Conservation (phyloP, 2,888 invertebrate genomes). For the Philaethria dido region DNA sequence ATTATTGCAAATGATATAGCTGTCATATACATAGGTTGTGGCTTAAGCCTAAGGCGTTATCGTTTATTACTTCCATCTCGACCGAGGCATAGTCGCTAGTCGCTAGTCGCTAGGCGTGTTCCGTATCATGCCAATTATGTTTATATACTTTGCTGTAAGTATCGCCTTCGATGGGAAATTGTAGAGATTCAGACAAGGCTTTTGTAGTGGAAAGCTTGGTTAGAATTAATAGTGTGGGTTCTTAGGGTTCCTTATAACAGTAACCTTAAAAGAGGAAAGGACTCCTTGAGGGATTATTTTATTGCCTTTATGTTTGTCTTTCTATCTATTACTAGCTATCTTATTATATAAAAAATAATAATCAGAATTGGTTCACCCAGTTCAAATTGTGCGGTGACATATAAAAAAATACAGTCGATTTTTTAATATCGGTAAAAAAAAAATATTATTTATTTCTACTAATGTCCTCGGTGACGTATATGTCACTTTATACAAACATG, state of each 20-base stretch:
- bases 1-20: not conserved
- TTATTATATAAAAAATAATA: too few species aligned
- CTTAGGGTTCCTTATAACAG: not conserved
- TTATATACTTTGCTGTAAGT: conserved; percentile 22
- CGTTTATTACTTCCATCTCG: conserved; percentile 27
- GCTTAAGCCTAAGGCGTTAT: conserved; percentile 7
- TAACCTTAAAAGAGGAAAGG: too few species aligned
- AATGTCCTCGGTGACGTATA: too few species aligned
- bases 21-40: not conserved
- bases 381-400: too few species aligned
- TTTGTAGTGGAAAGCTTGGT: not conserved
- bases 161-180: conserved; percentile 5
- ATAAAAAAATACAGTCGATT: too few species aligned
- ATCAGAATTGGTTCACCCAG: too few species aligned
- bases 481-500: too few species aligned
- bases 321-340: too few species aligned
- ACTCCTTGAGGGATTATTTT: too few species aligned
- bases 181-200: not conserved
- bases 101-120: not conserved
- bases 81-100: not conserved
- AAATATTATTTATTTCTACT: too few species aligned
- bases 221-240: not conserved
- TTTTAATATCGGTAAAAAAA: too few species aligned
- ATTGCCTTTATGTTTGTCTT: too few species aligned
- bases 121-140: conserved; percentile 22